Conservation (phyloP, 2,113 vertebrate species). For the Percopsis transmontana region DNA sequence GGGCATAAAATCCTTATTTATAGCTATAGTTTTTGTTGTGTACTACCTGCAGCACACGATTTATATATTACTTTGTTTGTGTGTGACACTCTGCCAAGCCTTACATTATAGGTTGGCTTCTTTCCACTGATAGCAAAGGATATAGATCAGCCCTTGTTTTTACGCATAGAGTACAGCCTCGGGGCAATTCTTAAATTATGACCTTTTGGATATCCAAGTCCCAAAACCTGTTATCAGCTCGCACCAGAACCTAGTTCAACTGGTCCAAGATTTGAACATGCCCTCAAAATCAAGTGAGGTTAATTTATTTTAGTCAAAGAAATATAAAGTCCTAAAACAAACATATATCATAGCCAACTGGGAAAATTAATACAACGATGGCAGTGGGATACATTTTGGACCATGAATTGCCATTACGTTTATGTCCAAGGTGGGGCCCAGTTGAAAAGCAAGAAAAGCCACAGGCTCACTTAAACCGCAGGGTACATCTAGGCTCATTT, state of each 20-base stretch:
- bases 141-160: neutral
- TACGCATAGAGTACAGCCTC: neutral
- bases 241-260: neutral
- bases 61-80: neutral
- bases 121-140: neutral
- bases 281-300: neutral
- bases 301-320: neutral
- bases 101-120: neutral
- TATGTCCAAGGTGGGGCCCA: conserved; percentile 18
- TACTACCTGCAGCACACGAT: neutral
- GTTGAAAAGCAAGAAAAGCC: conserved; percentile 27
- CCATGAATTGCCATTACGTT: conserved; percentile 11
- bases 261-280: neutral
- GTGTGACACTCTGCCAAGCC: neutral
- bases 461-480: conserved; percentile 23
- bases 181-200: neutral
- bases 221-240: neutral
- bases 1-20: neutral
- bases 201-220: neutral
- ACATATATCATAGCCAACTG: neutral
- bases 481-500: conserved; percentile 23
- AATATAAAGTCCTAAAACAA: neutral
- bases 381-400: conserved; percentile 5
- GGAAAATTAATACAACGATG: neutral
- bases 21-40: neutral